Evolutionary conservation across 2,888 invertebrate species (phyloP).

Genomic region (Xylophagus ater): DNA sequence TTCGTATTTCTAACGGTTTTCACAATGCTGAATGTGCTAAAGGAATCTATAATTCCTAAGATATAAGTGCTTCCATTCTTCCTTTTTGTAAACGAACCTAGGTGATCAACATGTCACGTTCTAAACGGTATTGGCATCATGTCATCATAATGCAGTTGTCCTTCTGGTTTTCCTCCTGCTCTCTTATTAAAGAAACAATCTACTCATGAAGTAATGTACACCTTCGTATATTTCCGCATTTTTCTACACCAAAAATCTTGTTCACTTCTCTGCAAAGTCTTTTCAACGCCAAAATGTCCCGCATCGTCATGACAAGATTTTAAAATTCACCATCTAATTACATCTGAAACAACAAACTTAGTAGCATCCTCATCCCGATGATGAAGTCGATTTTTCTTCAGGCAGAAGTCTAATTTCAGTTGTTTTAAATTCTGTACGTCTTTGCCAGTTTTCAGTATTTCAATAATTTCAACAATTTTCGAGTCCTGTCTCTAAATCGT

Average conservation of each 20-base stretch:
- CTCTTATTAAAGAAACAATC: slow-evolving; percentile 7
- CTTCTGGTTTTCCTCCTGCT: not conserved
- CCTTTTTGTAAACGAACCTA: slow-evolving; percentile 16
- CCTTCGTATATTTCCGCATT: not conserved
- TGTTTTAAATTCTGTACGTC: not conserved
- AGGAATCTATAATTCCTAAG: slow-evolving; percentile 15
- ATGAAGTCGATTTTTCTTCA: not conserved
- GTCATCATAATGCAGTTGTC: not conserved
- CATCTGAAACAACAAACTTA: not conserved
- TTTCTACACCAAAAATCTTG: not conserved
- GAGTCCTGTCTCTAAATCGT: not conserved
- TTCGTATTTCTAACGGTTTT: slow-evolving; percentile 18
- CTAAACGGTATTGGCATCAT: slow-evolving; percentile 1
- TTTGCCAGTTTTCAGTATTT: not conserved
- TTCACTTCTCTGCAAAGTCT: slow-evolving; percentile 1
- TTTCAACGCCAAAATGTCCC: slow-evolving; percentile 6
- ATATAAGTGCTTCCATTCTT: slow-evolving; percentile 16
- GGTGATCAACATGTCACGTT: slow-evolving; percentile 11
- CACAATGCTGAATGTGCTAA: slow-evolving; percentile 16
- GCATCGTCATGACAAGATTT: slow-evolving; percentile 7
- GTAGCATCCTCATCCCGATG: not conserved
- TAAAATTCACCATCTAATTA: slow-evolving; percentile 5
- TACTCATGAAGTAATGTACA: not conserved
- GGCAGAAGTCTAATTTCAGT: not conserved
- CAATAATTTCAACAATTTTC: not conserved